A percentile compares a stretch with the other conserved stretches of the same genome.
Conservation (phyloP, 2,888 invertebrate genomes). For the Tipula lateralis region DNA sequence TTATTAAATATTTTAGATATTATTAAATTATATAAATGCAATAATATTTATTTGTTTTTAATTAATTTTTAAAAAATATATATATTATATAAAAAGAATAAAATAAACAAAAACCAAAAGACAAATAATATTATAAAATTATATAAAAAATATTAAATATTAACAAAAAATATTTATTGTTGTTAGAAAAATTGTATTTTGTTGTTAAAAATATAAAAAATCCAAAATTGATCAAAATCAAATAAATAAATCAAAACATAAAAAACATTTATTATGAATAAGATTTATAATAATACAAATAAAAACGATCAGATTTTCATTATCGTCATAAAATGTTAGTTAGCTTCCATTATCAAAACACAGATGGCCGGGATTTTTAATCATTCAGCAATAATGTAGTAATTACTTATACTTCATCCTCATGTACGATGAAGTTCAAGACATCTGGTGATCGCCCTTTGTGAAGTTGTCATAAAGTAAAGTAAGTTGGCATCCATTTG, state of each 20-base stretch:
- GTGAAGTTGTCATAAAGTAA: too few relatives aligned
- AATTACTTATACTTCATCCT: too few relatives aligned
- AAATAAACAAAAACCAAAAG: not conserved
- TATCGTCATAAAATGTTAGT: not conserved
- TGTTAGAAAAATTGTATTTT: constrained; percentile 11
- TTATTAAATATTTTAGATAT: not conserved
- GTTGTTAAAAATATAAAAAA: not conserved
- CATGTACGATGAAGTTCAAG: too few relatives aligned
- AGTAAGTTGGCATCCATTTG: too few relatives aligned
- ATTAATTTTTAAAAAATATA: not conserved
- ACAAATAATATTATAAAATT: constrained; percentile 3
- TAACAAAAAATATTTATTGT: constrained; percentile 5
- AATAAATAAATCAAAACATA: not conserved
- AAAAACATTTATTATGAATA: not conserved
- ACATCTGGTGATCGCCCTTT: too few relatives aligned
- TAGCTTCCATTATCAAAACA: too few relatives aligned
- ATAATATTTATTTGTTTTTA: not conserved
- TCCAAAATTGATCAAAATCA: not conserved
- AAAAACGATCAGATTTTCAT: not conserved
- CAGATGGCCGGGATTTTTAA: too few relatives aligned
- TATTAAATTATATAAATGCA: not conserved
- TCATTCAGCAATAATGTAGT: too few relatives aligned
- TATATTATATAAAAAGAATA: not conserved
- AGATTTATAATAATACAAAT: not conserved
- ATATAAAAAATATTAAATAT: constrained; percentile 12